Conservation (phyloP, 2,888 invertebrate species). For the Prosapia bicincta region DNA sequence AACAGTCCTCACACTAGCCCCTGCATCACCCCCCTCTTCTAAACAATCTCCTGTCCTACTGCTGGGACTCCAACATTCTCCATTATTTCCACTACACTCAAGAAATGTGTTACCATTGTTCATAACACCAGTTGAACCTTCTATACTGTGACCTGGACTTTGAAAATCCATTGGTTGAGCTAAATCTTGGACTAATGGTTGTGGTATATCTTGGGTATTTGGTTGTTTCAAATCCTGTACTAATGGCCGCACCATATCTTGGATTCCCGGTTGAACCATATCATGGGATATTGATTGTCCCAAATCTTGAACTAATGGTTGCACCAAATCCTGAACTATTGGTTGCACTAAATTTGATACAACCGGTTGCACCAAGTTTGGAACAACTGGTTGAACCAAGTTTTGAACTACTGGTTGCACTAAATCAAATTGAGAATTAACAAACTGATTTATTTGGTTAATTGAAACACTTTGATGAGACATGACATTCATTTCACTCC, state of each 20-base stretch:
- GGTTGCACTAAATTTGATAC: background rate
- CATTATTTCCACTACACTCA: conserved; percentile 32
- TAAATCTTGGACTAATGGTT: background rate
- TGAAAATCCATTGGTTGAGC: conserved; percentile 11
- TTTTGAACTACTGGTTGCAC: background rate
- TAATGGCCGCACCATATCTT: background rate
- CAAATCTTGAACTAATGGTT: background rate
- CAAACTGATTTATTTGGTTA: background rate
- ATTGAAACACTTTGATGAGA: background rate
- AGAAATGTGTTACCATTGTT: conserved; percentile 16
- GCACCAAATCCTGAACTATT: background rate
- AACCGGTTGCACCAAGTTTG: background rate
- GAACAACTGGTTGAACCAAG: background rate
- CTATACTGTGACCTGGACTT: conserved; percentile 26
- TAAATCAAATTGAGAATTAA: background rate
- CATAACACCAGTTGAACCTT: conserved; percentile 7
- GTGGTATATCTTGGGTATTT: background rate
- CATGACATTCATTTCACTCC: background rate
- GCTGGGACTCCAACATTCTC: conserved; percentile 37
- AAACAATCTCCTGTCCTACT: conserved; percentile 25
- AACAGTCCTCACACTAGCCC: conserved; percentile 38
- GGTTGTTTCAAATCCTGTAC: background rate
- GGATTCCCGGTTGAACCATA: background rate
- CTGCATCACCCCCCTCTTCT: conserved; percentile 27
- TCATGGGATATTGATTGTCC: background rate